A percentile compares a stretch with the other conserved stretches of the same genome.
Evolutionary conservation across 2,113 vertebrate species (phyloP).

Genomic region (Vicugna pacos): DNA sequence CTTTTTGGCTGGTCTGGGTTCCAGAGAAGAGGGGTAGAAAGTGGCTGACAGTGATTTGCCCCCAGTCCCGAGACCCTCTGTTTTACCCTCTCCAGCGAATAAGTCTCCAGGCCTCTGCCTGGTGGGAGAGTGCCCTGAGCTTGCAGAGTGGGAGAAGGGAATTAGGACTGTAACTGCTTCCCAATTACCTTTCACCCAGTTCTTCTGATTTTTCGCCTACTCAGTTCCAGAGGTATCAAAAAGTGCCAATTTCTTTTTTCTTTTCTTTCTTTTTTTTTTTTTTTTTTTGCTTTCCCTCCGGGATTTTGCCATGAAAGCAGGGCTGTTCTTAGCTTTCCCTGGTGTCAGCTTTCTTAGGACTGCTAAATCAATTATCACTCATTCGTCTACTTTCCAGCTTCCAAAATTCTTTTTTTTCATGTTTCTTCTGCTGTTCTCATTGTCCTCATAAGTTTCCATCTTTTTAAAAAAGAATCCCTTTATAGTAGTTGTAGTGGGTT

Average conservation of each 20-base stretch:
- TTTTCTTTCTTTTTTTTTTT: not conserved
- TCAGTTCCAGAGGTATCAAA: conserved; percentile 12
- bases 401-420: conserved; percentile 17
- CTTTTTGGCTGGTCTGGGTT: not conserved
- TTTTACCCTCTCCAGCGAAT: not conserved
- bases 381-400: conserved; percentile 13
- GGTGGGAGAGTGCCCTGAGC: not conserved
- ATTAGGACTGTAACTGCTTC: not conserved
- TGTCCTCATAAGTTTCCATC: not conserved
- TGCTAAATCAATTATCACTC: conserved; percentile 56
- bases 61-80: not conserved
- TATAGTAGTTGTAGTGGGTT: conserved; percentile 4
- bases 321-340: conserved; percentile 36
- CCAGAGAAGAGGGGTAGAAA: not conserved
- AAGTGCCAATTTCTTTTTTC: conserved; percentile 36
- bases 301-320: conserved; percentile 49
- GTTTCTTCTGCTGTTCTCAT: not conserved
- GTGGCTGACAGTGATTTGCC: not conserved
- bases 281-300: not conserved
- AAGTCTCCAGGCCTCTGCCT: not conserved
- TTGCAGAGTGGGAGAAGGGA: not conserved
- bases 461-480: not conserved
- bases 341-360: conserved; percentile 44
- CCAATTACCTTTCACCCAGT: conserved; percentile 53
- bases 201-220: conserved; percentile 32